These are phyloP conservation scores for Cladorhizidae sp. DNA, from an alignment of 37 sponge, comb jelly and placozoan genomes.

Conservation along the genomic window DNA sequence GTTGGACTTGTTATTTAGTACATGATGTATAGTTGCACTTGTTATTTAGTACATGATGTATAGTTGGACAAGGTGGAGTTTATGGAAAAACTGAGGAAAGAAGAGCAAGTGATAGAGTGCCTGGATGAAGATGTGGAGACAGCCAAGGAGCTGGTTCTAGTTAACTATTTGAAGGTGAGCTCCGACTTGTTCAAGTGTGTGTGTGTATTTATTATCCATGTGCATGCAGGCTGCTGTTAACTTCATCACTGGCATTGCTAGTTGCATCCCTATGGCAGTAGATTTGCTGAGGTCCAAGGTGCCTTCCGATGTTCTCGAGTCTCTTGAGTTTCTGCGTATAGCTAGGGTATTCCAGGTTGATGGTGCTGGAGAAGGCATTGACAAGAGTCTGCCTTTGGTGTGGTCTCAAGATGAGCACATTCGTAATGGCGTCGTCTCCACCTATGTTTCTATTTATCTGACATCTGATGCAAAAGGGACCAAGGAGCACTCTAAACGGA, in stretches of 20 bases:
- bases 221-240: slow-evolving; percentile 65
- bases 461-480: background rate
- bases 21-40: no score
- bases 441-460: slow-evolving; percentile 48
- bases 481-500: background rate
- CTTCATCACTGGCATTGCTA: slow-evolving; percentile 59
- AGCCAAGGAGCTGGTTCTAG: slow-evolving; percentile 38
- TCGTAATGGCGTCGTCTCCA: slow-evolving; percentile 50
- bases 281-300: slow-evolving; percentile 87
- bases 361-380: slow-evolving; percentile 52
- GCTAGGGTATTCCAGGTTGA: slow-evolving; percentile 61
- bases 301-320: slow-evolving; percentile 80
- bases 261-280: slow-evolving; percentile 63
- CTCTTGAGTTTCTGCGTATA: slow-evolving; percentile 79
- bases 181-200: background rate
- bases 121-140: background rate
- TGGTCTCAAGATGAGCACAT: slow-evolving; percentile 79
- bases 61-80: background rate
- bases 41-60: background rate
- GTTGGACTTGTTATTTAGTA: no score
- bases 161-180: background rate
- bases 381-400: slow-evolving; percentile 75
- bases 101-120: background rate
- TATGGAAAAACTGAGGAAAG: background rate
- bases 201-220: background rate